Conservation (phyloP, 2,888 invertebrate species). For the Patella depressa region DNA sequence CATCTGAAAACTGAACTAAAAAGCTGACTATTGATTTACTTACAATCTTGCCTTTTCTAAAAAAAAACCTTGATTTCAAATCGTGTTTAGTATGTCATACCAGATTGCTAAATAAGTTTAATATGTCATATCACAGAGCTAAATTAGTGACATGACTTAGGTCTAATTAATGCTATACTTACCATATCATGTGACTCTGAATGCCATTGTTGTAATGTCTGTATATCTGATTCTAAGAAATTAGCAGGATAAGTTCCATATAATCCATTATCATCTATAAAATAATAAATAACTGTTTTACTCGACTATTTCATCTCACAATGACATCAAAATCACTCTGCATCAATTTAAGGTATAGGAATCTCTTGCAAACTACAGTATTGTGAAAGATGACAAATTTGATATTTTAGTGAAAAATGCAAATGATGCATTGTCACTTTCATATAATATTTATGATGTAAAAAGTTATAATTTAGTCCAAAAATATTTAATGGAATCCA, state of each 20-base stretch:
- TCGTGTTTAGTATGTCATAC: too few species aligned
- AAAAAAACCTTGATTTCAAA: neutral
- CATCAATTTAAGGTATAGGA: neutral
- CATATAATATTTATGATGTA: too few species aligned
- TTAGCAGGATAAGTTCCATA: conserved; percentile 87
- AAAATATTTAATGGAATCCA: too few species aligned
- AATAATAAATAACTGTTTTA: neutral
- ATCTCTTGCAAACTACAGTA: too few species aligned
- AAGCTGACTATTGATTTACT: neutral
- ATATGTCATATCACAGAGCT: neutral
- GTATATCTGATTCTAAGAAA: conserved; percentile 86
- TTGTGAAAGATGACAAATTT: too few species aligned
- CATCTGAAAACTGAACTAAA: too few species aligned
- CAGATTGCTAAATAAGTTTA: neutral
- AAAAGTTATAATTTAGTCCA: too few species aligned
- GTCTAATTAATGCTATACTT: conserved; percentile 33
- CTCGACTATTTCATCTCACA: too few species aligned
- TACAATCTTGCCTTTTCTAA: neutral
- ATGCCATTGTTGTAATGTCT: conserved; percentile 83
- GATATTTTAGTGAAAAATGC: too few species aligned
- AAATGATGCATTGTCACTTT: too few species aligned
- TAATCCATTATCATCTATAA: conserved; percentile 74
- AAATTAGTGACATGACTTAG: neutral
- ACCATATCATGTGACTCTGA: conserved; percentile 74
- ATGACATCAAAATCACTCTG: too few species aligned